Evolutionary conservation across 2,888 invertebrate genomes (phyloP), one percentile per base, ranked within the genome.

Genomic region (Protonemura montana): DNA sequence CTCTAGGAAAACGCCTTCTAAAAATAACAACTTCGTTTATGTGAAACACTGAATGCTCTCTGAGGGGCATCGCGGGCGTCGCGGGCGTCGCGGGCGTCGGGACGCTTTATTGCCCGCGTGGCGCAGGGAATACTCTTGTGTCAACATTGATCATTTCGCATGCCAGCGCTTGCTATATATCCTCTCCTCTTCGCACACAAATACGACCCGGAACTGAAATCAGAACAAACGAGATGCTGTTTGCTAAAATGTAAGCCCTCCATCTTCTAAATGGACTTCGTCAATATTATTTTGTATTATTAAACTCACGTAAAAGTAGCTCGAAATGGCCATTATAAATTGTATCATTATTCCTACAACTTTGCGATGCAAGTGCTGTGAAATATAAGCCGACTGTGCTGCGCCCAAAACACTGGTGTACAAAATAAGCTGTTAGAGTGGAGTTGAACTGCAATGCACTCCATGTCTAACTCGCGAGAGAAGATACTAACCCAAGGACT

Each of bases 201-300:
- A 21, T 59, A 59, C 59, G 59, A 59, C 59, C 59, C 59, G 59
- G 59, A 59, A 59, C 59, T 59, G 59, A 59, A 59, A 59, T 59
- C 59, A 59, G 59, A 59, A 59, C 59, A 59, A 59, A 10, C 59
- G 35, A 35, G 35, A 35, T 35, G 59, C 13, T 59, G 59, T 59
- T 21, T 59, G 13, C 59, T 10, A 59, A 59, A 10, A 7, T 13
- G 59, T 59, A 59, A 59, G 21, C 59, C 59, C 59, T 59, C 59
- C 13, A 21, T 1, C 59, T 59, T 59, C 59, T 59, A 59, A 59
- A 59, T 59, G 59, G 59, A 59, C 59, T 59, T 16, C 59, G 59
- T 59, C 59, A 59, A 59, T 59, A 59, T 59, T 59, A 59, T 59
- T 59, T 59, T 59, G 59, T 59, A 59, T 59, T 59, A 35, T 35